Base-by-base conservation (phyloP, 2,888 invertebrate genomes). In the Tuta absoluta region DNA sequence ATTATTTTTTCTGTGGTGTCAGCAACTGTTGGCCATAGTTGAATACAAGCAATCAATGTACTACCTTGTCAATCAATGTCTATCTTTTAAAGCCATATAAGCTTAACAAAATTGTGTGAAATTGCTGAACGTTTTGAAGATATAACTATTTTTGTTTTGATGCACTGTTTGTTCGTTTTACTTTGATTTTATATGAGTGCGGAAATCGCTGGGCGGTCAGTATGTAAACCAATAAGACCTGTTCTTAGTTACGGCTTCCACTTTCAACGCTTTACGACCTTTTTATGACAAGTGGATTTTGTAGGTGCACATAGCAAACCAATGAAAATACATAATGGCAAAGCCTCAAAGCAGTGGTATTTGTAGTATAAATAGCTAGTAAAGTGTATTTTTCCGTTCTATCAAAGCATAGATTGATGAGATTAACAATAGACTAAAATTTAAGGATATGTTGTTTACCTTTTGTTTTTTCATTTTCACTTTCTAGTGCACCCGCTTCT, bases 271-370 rank as follows among this genome's bases (percentile, higher is more conserved):
- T 56, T 56, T 56, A 56, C 56, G 56, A 17, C 28, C 28, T 56
- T 56, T 56, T 56, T 56, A 56, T 56, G 56, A 56, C 56, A 56
- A 56, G 56, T 56, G 56, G 56, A 56, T 56, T 33, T 56, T 56
- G 56, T 56, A 56, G 56, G 56, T 56, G 33, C 33, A 56, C 56
- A 56, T n/a, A 56, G n/a, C 28, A 24, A 33, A 56, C 33, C n/a
- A n/a, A 56, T 33, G 33, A 24, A 62, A 56, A 56, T n/a, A n/a
- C n/a, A n/a, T 56, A 56, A 56, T 33, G 33, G 56, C 17, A 17
- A 23, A 7, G 17, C 28, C 8, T 10, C 33, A 45, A 17, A 45
- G n/a, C n/a, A 45, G 45, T 17, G 17, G 45, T 17, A 33, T 33
- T 33, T 8, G 33, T 33, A 33, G 33, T 1, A 33, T 8, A 7